These are phyloP conservation scores for Sus scrofa DNA, from an alignment of 2,113 vertebrate genomes.

Conservation along the genomic window DNA sequence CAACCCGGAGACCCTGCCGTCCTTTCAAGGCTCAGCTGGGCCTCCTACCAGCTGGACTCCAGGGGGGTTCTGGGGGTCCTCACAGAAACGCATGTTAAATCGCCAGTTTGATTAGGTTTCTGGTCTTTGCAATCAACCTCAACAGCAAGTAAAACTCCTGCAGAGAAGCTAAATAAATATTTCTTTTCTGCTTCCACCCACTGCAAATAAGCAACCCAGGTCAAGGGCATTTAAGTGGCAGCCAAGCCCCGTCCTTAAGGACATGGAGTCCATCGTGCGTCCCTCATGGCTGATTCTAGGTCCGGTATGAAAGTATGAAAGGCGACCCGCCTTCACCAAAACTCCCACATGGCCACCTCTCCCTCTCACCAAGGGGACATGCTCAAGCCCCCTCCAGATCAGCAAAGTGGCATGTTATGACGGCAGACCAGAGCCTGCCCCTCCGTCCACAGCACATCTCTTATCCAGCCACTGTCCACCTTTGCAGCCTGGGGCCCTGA, in stretches of 20 bases:
- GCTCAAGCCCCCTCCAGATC: not conserved
- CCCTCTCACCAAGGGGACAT: not conserved
- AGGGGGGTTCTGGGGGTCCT: not conserved
- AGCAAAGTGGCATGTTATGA: not conserved
- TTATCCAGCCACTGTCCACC: not conserved
- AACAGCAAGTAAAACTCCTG: not conserved
- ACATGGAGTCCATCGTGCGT: not conserved
- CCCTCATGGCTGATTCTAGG: too few relatives aligned
- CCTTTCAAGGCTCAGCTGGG: not conserved
- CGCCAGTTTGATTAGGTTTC: not conserved
- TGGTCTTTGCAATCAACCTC: not conserved
- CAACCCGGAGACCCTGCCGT: not conserved
- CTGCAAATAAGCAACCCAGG: not conserved
- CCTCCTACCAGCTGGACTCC: not conserved
- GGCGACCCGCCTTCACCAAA: not conserved
- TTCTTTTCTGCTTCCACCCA: not conserved
- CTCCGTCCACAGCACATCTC: accelerated
- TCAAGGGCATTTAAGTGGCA: accelerated
- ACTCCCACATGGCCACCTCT: not conserved
- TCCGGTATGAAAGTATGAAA: too few relatives aligned
- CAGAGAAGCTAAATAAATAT: not conserved
- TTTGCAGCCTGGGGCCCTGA: not conserved
- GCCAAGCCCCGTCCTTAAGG: accelerated
- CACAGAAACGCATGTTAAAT: not conserved
- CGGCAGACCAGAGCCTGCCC: accelerated